Evolutionary conservation across 2,113 vertebrate species (phyloP).

Genomic region (Gobio gobio): DNA sequence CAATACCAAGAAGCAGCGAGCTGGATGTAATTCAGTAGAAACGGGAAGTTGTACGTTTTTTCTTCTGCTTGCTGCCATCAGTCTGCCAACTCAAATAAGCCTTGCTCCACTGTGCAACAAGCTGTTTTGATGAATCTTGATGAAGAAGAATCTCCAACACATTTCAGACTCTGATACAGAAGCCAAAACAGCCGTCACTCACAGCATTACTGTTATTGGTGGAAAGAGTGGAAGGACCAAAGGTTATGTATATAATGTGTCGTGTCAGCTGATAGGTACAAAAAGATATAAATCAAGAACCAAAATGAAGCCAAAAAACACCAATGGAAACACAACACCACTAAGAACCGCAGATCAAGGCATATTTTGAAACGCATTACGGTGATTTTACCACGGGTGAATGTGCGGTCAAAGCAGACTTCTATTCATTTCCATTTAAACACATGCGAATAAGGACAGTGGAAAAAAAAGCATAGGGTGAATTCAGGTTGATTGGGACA

Average conservation of each 20-base stretch:
- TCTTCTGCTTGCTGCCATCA: conserved; percentile 27
- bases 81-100: conserved; percentile 60
- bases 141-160: conserved; percentile 27
- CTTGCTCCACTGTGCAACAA: conserved; percentile 37
- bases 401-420: background rate
- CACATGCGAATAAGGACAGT: background rate
- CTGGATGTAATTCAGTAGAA: conserved; percentile 57
- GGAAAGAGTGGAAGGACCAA: conserved; percentile 22
- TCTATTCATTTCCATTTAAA: background rate
- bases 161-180: conserved; percentile 35
- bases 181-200: conserved; percentile 34
- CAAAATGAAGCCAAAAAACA: conserved; percentile 19
- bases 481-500: too few species aligned
- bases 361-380: conserved; percentile 16
- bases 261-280: conserved; percentile 30
- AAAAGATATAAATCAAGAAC: conserved; percentile 28
- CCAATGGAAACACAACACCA: conserved; percentile 22
- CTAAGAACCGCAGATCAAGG: conserved; percentile 12
- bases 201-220: conserved; percentile 25
- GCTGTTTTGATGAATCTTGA: conserved; percentile 34
- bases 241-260: conserved; percentile 27
- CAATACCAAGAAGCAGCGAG: conserved; percentile 44
- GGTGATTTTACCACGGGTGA: background rate
- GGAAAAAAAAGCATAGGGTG: background rate
- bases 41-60: conserved; percentile 52